These are phyloP conservation scores for Peribatodes rhomboidaria DNA, from an alignment of 2,888 invertebrate species.

Conservation along the genomic window DNA sequence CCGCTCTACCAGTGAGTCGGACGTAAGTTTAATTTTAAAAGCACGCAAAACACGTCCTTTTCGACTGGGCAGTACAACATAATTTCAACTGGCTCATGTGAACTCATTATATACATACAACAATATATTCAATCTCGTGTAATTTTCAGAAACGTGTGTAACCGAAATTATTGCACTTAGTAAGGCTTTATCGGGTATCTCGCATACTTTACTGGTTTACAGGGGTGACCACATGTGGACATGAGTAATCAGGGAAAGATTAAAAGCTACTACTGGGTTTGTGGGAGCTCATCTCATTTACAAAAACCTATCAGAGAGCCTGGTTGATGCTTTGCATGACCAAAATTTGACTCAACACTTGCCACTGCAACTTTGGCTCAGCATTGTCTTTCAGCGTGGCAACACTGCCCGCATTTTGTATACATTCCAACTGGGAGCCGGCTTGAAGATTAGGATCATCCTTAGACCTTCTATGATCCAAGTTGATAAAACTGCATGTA, in stretches of 20 bases:
- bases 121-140: constrained; percentile 62
- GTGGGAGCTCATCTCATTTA: no score
- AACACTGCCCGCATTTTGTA: no score
- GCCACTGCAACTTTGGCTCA: no score
- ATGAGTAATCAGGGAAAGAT: no score
- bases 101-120: constrained; percentile 83
- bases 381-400: no score
- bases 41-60: constrained; percentile 37
- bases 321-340: no score
- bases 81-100: constrained; percentile 62
- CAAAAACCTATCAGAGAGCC: no score
- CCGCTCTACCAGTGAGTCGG: constrained; percentile 24
- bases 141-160: constrained; percentile 40
- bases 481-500: background rate
- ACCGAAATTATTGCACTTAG: constrained; percentile 55
- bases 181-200: constrained; percentile 34
- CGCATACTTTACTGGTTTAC: constrained; percentile 20
- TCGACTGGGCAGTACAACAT: constrained; percentile 27
- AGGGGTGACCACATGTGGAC: background rate
- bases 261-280: background rate
- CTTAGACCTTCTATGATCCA: background rate
- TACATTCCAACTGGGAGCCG: no score
- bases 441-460: no score
- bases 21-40: constrained; percentile 39
- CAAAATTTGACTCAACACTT: no score